These are phyloP conservation scores for Phocides pigmalion DNA, from an alignment of 1,140 invertebrate species.

Conservation along the genomic window DNA sequence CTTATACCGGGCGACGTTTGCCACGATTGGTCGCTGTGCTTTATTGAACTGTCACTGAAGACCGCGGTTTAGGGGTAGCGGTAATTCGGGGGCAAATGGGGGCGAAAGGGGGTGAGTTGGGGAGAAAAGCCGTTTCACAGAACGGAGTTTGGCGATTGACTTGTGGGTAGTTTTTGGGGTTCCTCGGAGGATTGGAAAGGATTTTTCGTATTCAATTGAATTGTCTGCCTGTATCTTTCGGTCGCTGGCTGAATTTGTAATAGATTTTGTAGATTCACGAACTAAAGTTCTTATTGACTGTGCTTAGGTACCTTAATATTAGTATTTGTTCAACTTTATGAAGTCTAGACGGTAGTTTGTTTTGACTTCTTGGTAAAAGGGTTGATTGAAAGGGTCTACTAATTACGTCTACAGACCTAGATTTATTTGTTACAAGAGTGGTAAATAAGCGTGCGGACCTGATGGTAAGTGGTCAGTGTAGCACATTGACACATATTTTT, in stretches of 20 bases:
- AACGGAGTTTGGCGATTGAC: constrained; percentile 80
- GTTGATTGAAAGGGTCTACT: too few relatives aligned
- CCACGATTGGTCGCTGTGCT: constrained; percentile 79
- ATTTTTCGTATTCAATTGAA: constrained; percentile 37
- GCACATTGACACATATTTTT: too few relatives aligned
- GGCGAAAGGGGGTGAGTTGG: constrained; percentile 45
- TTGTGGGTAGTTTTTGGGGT: constrained; percentile 79
- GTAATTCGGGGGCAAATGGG: constrained; percentile 76
- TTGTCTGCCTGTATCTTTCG: constrained; percentile 26
- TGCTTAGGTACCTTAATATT: too few relatives aligned
- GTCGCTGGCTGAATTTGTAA: constrained; percentile 22
- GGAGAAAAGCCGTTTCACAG: constrained; percentile 62
- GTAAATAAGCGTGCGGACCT: too few relatives aligned
- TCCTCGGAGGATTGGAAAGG: constrained; percentile 53
- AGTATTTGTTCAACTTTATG: constrained; percentile 6
- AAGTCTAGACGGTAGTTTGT: constrained; percentile 12
- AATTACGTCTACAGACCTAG: too few relatives aligned
- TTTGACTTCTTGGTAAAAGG: not conserved
- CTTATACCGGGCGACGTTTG: constrained; percentile 82
- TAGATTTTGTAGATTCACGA: constrained; percentile 10
- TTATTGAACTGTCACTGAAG: constrained; percentile 83
- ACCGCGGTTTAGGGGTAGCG: constrained; percentile 76
- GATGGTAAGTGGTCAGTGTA: too few relatives aligned
- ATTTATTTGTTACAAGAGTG: too few relatives aligned
- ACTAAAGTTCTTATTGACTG: constrained; percentile 9